Conservation (phyloP, 2,113 vertebrate genomes). For the Lepisosteus oculatus region DNA sequence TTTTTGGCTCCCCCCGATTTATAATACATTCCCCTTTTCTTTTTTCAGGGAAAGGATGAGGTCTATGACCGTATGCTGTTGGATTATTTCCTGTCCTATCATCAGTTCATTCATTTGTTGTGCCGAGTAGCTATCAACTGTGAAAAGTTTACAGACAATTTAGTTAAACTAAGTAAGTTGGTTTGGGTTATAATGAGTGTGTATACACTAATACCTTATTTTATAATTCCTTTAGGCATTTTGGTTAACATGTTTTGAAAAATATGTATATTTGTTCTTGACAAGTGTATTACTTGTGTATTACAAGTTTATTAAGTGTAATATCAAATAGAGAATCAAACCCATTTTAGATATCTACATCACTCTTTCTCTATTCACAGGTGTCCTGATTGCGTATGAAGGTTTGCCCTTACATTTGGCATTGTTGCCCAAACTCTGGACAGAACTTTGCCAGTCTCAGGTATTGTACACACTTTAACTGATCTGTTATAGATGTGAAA, state of each 20-base stretch:
- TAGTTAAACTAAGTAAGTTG: slow-evolving; percentile 94
- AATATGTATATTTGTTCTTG: no score
- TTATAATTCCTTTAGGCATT: no score
- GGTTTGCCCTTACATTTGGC: slow-evolving; percentile 92
- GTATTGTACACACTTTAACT: slow-evolving; percentile 47
- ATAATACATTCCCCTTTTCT: not conserved
- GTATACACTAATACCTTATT: not conserved
- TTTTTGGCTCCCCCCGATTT: not conserved
- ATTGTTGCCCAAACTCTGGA: slow-evolving; percentile 96
- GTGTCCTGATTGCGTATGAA: slow-evolving; percentile 96
- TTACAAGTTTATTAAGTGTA: no score
- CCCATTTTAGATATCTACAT: not conserved
- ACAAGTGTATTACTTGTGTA: not conserved
- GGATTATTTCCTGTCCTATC: slow-evolving; percentile 97
- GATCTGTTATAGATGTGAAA: no score
- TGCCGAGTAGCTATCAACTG: slow-evolving; percentile 98
- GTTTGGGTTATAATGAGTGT: not conserved
- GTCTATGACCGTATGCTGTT: slow-evolving; percentile 96
- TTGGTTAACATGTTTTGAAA: no score
- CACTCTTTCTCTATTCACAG: slow-evolving; percentile 49
- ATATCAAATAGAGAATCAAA: no score
- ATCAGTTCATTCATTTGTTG: slow-evolving; percentile 97
- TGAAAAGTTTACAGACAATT: slow-evolving; percentile 97
- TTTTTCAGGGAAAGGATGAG: slow-evolving; percentile 91
- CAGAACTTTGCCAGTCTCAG: slow-evolving; percentile 95